phyloP scores from a whole-genome alignment of 2,888 invertebrate species.

The Epistrophe eligans region DNA sequence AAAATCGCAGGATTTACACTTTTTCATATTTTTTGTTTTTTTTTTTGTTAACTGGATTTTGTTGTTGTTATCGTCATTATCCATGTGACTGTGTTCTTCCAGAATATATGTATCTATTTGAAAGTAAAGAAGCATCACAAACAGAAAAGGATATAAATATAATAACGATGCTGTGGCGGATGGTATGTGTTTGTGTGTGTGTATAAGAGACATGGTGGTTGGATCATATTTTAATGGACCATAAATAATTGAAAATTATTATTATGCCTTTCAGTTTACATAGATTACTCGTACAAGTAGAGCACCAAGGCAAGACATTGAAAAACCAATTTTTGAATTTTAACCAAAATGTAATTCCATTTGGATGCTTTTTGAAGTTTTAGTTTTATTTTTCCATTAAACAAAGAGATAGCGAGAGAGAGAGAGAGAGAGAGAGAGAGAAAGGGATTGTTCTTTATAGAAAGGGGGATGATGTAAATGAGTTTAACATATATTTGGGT shows the following conservation, averaged over 20 bases:
- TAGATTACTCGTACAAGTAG: not conserved
- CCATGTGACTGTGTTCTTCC: not conserved
- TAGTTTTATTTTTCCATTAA: not conserved
- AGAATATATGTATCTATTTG: no score
- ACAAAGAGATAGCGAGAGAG: not conserved
- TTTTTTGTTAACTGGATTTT: not conserved
- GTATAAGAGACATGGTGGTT: slow-evolving; percentile 53
- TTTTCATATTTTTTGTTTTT: slow-evolving; percentile 17
- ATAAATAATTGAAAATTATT: slow-evolving; percentile 74
- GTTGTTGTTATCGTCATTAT: not conserved
- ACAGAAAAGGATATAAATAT: not conserved
- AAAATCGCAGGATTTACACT: slow-evolving; percentile 52
- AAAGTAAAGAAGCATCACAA: not conserved
- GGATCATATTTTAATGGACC: slow-evolving; percentile 72
- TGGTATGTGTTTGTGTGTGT: not conserved
- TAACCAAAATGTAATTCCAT: slow-evolving; percentile 9
- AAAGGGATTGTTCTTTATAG: not conserved
- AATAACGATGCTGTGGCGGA: not conserved
- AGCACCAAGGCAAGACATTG: slow-evolving; percentile 1
- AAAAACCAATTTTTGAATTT: slow-evolving; percentile 17
- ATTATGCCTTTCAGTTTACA: slow-evolving; percentile 47
- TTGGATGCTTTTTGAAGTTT: not conserved
- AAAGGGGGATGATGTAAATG: slow-evolving; percentile 15
- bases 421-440: not conserved
- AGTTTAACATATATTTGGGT: slow-evolving; percentile 12